Evolutionary conservation across 1,140 invertebrate species (phyloP).

Genomic region (Nasonia longicornis): DNA sequence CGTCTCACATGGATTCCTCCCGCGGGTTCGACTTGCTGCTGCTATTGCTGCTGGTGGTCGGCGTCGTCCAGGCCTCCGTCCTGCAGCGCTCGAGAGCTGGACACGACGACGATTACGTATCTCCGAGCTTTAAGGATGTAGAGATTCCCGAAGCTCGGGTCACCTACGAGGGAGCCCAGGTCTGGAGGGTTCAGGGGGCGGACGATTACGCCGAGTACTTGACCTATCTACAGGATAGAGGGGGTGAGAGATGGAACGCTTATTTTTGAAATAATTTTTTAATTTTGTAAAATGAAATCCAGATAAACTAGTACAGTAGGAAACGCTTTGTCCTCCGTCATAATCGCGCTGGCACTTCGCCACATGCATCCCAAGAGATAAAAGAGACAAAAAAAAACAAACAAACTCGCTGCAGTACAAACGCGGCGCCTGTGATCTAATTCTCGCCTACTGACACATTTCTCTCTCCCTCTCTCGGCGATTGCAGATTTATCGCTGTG

Average conservation of each 20-base stretch:
- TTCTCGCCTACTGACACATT: not conserved
- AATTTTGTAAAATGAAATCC: too few species aligned
- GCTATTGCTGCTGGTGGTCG: not conserved
- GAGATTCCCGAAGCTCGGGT: conserved; percentile 61
- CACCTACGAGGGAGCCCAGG: conserved; percentile 69
- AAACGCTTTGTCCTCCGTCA: too few species aligned
- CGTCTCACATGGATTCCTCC: conserved; percentile 42
- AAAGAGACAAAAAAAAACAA: too few species aligned
- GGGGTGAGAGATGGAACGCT: conserved; percentile 57
- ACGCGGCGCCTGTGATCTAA: not conserved
- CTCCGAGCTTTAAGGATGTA: conserved; percentile 34
- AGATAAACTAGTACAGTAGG: too few species aligned
- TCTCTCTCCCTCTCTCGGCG: not conserved
- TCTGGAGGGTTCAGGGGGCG: conserved; percentile 66
- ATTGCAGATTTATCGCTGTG: conserved; percentile 76
- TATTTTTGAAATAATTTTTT: not conserved
- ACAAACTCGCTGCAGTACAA: too few species aligned
- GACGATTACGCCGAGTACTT: conserved; percentile 63
- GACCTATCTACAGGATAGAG: conserved; percentile 64
- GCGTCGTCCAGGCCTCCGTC: conserved; percentile 1
- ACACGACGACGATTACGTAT: not conserved
- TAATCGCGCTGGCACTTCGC: too few species aligned
- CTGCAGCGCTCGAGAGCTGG: conserved; percentile 2
- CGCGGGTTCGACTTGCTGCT: conserved; percentile 40
- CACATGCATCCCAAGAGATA: too few species aligned